Evolutionary conservation across 2,888 invertebrate genomes (phyloP), one percentile per base, ranked within the genome.

Genomic region (Oasisia sp.): DNA sequence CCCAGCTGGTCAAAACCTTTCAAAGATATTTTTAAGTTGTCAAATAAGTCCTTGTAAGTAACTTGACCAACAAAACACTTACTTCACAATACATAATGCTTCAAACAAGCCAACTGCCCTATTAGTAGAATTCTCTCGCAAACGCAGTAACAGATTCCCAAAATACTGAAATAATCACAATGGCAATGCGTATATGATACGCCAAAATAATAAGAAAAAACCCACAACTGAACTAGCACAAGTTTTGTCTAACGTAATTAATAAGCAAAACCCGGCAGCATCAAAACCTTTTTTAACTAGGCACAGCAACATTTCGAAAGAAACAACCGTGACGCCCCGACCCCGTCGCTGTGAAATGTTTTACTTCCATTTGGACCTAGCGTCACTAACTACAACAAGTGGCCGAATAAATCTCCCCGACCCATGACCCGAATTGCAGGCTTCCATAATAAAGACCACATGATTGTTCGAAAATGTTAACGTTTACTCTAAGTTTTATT

Each of bases 401-500:
- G 74, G 27, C 74, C 74, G 74, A 27, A 27, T 74, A 74, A 19
- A 74, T 74, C 27, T n/a, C 27, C 7, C 74, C 14, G 74, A 74
- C 74, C 74, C 74, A 74, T 74, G 74, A 74, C 74, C 74, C 74
- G 19, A 74, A 74, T 74, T 27, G 74, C 74, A 74, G 74, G 74
- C 74, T 27, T 74, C 74, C 74, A 74, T 74, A 74, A 74, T 74
- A 74, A 74, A 74, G 74, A 74, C 74, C 74, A 74, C 74, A 74
- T 74, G 74, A 74, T 74, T 74, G 74, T 74, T 74, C 74, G 74
- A 74, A 74, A 74, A 74, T 74, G n/a, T 74, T 74, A 74, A 74
- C 74, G 74, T 74, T 74, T 74, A 74, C 74, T 74, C 74, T 74
- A 1, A 74, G 27, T 27, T 74, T 27, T 74, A 74, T 74, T 27